Conservation (phyloP, 2,113 vertebrate genomes). For the Uria aalge region DNA sequence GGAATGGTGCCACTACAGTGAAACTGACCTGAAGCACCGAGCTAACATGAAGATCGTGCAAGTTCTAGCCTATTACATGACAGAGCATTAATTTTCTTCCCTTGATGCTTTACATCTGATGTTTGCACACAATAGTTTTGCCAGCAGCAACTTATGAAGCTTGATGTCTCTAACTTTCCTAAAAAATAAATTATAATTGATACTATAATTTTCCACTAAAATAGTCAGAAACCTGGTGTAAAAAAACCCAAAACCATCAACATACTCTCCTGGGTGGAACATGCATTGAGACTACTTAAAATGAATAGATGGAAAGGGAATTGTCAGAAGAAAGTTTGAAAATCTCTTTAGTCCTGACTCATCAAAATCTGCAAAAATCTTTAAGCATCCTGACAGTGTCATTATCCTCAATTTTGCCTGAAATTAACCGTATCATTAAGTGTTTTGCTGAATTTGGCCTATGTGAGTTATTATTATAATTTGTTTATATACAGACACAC, state of each 20-base stretch:
- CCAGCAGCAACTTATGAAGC: not conserved
- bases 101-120: not conserved
- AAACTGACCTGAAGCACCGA: not conserved
- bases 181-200: not conserved
- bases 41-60: not conserved
- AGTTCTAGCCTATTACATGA: not conserved
- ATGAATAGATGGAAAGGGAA: not conserved
- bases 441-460: not conserved
- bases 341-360: not conserved
- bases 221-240: not conserved
- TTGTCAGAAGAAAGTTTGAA: not conserved
- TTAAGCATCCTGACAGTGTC: not conserved
- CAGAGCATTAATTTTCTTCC: not conserved
- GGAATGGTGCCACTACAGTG: not conserved
- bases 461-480: not conserved
- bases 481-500: not conserved
- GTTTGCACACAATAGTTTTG: not conserved
- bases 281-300: not conserved
- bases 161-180: not conserved
- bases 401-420: not conserved
- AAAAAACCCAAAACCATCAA: not conserved
- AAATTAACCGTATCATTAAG: not conserved
- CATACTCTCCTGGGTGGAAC: not conserved
- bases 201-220: not conserved
- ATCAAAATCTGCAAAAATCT: not conserved